These are phyloP conservation scores for Myiozetetes cayanensis DNA, from an alignment of 2,113 vertebrate species.

Conservation along the genomic window DNA sequence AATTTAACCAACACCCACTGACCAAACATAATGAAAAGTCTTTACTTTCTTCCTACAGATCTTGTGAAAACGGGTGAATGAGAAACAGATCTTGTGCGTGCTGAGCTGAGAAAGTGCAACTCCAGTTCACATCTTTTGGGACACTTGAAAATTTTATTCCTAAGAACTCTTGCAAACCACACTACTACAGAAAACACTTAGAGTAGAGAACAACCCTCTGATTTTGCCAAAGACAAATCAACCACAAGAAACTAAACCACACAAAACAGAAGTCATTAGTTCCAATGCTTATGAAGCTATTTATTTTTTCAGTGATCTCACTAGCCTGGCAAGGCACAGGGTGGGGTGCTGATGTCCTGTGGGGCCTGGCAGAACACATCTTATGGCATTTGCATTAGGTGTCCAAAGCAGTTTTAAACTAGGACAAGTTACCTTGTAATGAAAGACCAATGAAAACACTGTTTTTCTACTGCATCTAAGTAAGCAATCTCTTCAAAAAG, in stretches of 20 bases:
- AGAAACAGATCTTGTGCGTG: not conserved
- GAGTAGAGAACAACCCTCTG: not conserved
- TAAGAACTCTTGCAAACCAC: not conserved
- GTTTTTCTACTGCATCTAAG: not conserved
- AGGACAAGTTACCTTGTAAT: not conserved
- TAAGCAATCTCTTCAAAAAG: not conserved
- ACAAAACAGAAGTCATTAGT: slow-evolving; percentile 51
- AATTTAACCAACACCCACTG: not conserved
- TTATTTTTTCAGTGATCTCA: slow-evolving; percentile 54
- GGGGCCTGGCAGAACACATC: not conserved
- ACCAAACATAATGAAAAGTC: not conserved
- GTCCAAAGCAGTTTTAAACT: not conserved
- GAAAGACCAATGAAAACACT: not conserved
- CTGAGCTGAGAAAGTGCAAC: not conserved
- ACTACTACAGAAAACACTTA: not conserved
- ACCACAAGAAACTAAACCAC: slow-evolving; percentile 50
- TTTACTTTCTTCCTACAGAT: not conserved
- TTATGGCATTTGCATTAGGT: not conserved
- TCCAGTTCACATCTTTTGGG: not conserved
- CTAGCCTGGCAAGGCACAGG: not conserved
- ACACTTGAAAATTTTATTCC: not conserved
- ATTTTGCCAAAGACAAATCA: slow-evolving; percentile 14
- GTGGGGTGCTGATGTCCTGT: not conserved
- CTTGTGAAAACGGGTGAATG: not conserved
- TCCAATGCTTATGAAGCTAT: slow-evolving; percentile 23